phyloP scores from a whole-genome alignment of 2,888 invertebrate species.

The Oscheius sp. region DNA sequence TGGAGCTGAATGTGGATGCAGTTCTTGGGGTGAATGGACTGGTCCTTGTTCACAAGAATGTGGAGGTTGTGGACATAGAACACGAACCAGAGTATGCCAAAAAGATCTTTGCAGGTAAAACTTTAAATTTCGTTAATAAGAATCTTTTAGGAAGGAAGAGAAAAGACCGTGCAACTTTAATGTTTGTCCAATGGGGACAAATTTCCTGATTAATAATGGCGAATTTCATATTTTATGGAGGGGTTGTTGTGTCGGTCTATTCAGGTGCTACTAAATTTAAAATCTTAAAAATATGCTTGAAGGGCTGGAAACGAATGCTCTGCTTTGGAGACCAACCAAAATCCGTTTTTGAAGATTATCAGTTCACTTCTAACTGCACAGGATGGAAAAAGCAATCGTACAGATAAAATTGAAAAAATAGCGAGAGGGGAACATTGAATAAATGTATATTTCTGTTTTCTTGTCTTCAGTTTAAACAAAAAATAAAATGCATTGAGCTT shows the following conservation, averaged over 20 bases:
- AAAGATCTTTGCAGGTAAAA: slow-evolving; percentile 45
- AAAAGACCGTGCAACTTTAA: slow-evolving; percentile 66
- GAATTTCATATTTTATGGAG: slow-evolving; percentile 68
- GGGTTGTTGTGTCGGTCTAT: slow-evolving; percentile 69
- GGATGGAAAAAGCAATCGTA: slow-evolving; percentile 42
- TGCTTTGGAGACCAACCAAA: slow-evolving; percentile 56
- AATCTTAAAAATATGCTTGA: neutral
- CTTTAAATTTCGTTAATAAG: neutral
- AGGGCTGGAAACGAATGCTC: slow-evolving; percentile 53
- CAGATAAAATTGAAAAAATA: slow-evolving; percentile 35
- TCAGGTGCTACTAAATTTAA: slow-evolving; percentile 35
- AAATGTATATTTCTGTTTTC: neutral
- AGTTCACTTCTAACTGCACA: slow-evolving; percentile 45
- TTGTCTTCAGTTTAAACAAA: neutral
- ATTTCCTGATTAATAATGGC: slow-evolving; percentile 67
- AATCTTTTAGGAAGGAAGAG: slow-evolving; percentile 52
- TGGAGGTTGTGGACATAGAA: slow-evolving; percentile 67
- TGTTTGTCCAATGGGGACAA: slow-evolving; percentile 65
- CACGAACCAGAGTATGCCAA: slow-evolving; percentile 55
- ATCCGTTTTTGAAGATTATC: slow-evolving; percentile 55
- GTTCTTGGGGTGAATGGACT: slow-evolving; percentile 64
- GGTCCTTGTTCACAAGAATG: slow-evolving; percentile 65
- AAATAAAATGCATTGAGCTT: too few relatives aligned
- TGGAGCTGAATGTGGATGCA: slow-evolving; percentile 60
- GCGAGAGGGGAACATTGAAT: slow-evolving; percentile 44